Conservation (phyloP, 2,113 vertebrate species). For the Morone saxatilis region DNA sequence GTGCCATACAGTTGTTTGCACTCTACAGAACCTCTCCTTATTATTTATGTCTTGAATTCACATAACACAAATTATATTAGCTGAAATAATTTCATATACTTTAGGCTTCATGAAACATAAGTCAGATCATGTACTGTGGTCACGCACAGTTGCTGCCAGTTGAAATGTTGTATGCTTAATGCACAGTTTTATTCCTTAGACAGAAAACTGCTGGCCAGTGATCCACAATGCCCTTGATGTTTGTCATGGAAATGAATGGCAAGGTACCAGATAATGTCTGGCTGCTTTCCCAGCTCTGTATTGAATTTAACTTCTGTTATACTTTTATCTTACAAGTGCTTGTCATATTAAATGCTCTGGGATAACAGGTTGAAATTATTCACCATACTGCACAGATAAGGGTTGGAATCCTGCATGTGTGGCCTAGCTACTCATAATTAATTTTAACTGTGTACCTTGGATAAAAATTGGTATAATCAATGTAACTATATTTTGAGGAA, state of each 20-base stretch:
- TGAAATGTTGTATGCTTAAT: conserved; percentile 31
- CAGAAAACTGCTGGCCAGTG: conserved; percentile 34
- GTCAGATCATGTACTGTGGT: neutral
- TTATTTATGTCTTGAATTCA: neutral
- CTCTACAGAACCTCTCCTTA: neutral
- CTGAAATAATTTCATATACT: neutral
- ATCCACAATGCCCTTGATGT: conserved; percentile 51
- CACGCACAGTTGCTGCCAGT: conserved; percentile 2
- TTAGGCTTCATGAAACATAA: neutral
- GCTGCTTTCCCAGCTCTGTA: conserved; percentile 46
- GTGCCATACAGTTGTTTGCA: neutral
- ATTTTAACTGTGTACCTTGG: neutral
- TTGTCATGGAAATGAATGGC: conserved; percentile 50
- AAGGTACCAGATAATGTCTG: conserved; percentile 44
- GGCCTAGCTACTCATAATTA: neutral
- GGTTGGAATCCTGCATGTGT: neutral
- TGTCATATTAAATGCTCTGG: conserved; percentile 24
- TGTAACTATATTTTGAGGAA: neutral
- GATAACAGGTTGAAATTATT: conserved; percentile 31
- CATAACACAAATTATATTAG: neutral
- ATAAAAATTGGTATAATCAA: neutral
- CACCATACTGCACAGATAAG: conserved; percentile 1
- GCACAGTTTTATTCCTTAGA: conserved; percentile 23
- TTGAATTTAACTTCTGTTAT: conserved; percentile 48
- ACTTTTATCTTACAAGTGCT: conserved; percentile 30